Base-by-base conservation (phyloP, 2,888 invertebrate genomes). In the Lottia scabra region DNA sequence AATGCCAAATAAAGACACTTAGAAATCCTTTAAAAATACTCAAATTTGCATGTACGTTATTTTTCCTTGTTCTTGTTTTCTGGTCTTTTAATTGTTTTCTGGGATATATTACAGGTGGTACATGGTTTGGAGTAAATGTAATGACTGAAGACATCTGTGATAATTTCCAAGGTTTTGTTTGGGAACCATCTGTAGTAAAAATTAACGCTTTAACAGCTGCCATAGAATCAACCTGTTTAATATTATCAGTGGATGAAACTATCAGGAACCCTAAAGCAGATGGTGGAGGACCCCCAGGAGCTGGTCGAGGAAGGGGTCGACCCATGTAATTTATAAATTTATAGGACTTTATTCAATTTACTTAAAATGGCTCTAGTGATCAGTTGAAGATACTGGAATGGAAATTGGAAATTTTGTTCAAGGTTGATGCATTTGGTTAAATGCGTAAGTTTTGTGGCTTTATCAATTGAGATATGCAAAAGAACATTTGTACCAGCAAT, bases 181-280 rank as follows among this genome's bases (percentile, higher is more conserved):
- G 99, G 98, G 99, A 99, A 90, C 99, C 99, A 0, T 95, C 98
- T 10, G 91, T 99, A 62, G 95, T 99, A 69, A 99, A 99, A 91
- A 94, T 95, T 78, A 99, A 99, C 90, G 99, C 99, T 0, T 91
- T 99, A 79, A 96, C 95, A 0, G 98, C 99, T 16, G 99, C 99
- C 0, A 93, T 95, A 75, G 99, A 93, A 91, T 99, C 99, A 2
- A 95, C 98, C 16, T 96, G 97, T 81, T 93, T 98, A 87, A 95
- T 99, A 83, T 92, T 99, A 10, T 98, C 98, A 0, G 96, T 99
- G 0, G 99, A 99, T 87, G 99, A 99, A 90, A 99, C 99, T 0
- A 97, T 99, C 83, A 98, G 80, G 70, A 85, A 86, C 74, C 87
- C 87, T 13, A 80, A 80, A 65, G 77, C 85, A 48, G 80, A 77